Evolutionary conservation across 2,888 invertebrate genomes (phyloP).

Genomic region (Melitaea athalia): DNA sequence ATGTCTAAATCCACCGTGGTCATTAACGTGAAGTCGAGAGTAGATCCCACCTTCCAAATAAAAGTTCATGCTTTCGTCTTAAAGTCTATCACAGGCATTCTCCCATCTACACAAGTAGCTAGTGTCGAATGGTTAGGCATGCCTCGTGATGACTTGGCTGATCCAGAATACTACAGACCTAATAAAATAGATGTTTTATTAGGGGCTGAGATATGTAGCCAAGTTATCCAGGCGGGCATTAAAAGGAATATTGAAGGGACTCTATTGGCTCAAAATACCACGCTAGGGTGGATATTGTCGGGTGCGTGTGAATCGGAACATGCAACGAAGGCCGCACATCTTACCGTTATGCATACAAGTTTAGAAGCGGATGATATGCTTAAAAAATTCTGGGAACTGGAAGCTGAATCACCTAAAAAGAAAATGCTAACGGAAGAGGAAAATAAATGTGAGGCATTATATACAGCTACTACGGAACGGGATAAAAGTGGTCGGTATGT

Average conservation of each 20-base stretch:
- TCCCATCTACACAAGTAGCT: constrained; percentile 11
- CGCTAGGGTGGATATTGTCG: constrained; percentile 1
- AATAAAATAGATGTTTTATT: constrained; percentile 4
- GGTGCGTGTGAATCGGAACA: background rate
- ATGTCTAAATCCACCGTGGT: constrained; percentile 23
- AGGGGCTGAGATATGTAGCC: background rate
- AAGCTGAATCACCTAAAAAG: background rate
- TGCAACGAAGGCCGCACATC: background rate
- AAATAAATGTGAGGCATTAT: background rate
- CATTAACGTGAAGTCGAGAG: constrained; percentile 34
- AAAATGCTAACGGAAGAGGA: background rate
- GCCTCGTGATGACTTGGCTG: background rate
- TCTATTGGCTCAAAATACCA: background rate
- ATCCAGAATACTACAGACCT: constrained; percentile 3
- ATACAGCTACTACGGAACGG: background rate
- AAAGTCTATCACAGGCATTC: constrained; percentile 20
- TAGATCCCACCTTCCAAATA: constrained; percentile 20
- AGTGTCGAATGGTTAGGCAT: background rate
- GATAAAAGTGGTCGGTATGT: background rate
- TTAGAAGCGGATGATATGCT: background rate
- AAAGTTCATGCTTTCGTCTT: constrained; percentile 23
- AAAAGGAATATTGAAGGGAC: background rate
- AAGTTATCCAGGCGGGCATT: background rate
- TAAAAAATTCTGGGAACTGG: constrained; percentile 2
- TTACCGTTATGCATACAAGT: background rate